phyloP scores from a whole-genome alignment of 2,797 vertebrate species.

The Ibycter americanus region DNA sequence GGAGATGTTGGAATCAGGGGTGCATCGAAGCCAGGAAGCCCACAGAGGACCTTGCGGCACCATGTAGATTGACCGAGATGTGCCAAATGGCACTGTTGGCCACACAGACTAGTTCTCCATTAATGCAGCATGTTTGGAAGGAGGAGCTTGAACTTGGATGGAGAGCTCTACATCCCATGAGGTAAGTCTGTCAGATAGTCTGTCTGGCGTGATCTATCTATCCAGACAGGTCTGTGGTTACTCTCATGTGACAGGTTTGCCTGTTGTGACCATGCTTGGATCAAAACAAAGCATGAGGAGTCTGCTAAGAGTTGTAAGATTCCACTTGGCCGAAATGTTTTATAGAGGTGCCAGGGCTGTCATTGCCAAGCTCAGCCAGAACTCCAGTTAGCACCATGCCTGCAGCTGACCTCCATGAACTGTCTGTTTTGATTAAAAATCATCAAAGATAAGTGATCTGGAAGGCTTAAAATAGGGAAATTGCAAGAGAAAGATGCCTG shows the following conservation, averaged over 20 bases:
- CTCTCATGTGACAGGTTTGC: neutral
- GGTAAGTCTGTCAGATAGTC: neutral
- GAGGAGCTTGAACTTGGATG: neutral
- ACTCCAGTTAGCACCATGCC: neutral
- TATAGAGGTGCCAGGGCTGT: neutral
- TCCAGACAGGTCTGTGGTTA: neutral
- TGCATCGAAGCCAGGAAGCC: neutral
- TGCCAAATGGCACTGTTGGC: rapidly evolving
- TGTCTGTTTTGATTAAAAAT: neutral
- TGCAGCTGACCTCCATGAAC: neutral
- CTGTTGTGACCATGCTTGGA: neutral
- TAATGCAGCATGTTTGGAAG: neutral
- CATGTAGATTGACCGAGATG: neutral
- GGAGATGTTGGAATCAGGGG: neutral
- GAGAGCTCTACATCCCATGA: neutral
- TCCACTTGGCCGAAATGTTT: neutral
- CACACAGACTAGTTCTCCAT: neutral
- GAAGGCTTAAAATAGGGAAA: neutral
- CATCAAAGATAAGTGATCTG: neutral
- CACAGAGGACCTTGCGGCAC: neutral
- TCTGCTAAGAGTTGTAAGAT: neutral
- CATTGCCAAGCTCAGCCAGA: neutral
- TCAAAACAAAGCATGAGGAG: neutral
- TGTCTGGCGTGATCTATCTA: neutral
- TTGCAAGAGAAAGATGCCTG: neutral